Base-by-base conservation (phyloP, 2,797 vertebrate species). In the Lutjanus campechanus region DNA sequence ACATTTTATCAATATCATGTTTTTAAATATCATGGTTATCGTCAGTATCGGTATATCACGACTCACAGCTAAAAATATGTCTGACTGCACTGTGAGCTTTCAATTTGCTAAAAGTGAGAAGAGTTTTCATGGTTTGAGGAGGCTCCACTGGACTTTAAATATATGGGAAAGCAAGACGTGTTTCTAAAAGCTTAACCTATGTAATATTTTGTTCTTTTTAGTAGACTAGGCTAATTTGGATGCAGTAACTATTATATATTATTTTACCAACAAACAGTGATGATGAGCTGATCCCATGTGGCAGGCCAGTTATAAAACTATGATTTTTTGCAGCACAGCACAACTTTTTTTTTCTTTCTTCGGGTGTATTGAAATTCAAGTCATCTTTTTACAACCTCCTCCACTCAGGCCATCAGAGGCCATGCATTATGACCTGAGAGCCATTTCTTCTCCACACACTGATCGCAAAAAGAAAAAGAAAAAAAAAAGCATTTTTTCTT, bases 401-500 rank as follows among this genome's bases (percentile, higher is more conserved):
- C 20, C 15, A 8, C 29, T 36, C 20, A 20, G 36, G 51, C 62
- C 15, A 8, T 72, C 22, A 47, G 19, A 67, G 50, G 15, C 1
- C 40, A 19, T 8, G 17, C 10, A 47, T 16, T 40, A n/a, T 43
- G 55, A 46, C 47, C 56, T 4, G 16, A 58, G 65, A 79, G 13
- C 15, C 19, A 22, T 47, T 41, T 69, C 59, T 11, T 41, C 12
- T 29, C 22, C 54, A 59, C 67, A 40, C 13, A 0, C 59, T 43
- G 67, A 8, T 29, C 65, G 20, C 67, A 36, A 9, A 53, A n/a
- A n/a, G n/a, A n/a, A n/a, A n/a, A n/a, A n/a, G n/a, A n/a, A n/a
- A n/a, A n/a, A n/a, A n/a, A 65, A 75, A 70, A 43, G 8, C 71
- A 4, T 76, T 77, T 60, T 69, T 60, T 17, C 17, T 55, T 65